Evolutionary conservation across 2,113 vertebrate species (phyloP), one percentile per base, ranked within the genome.

Genomic region (Mola mola): DNA sequence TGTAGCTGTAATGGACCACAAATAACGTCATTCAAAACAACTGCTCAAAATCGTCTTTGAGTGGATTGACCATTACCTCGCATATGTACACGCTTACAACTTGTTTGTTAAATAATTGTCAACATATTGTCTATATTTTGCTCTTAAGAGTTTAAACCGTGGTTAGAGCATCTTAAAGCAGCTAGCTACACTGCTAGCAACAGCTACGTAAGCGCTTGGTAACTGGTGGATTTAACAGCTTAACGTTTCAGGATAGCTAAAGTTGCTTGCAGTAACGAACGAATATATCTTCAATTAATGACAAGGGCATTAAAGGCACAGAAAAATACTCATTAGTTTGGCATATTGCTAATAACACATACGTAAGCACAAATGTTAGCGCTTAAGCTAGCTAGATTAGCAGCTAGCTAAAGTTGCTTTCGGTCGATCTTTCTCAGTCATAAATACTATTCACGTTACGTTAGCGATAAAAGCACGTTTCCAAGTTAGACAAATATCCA

Each of bases 331-430:
- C n/a, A n/a, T n/a, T n/a, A n/a, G n/a, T n/a, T n/a, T n/a, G n/a
- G n/a, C n/a, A n/a, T n/a, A n/a, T n/a, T n/a, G n/a, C n/a, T n/a
- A n/a, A n/a, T n/a, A n/a, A n/a, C n/a, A n/a, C n/a, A n/a, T n/a
- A n/a, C n/a, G n/a, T n/a, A 34, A 34, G 37, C 16, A n/a, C 37
- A 43, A 24, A 37, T 6, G 4, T 43, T 25, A 25, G n/a, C 20
- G 19, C 31, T 20, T 22, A n/a, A 16, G 75, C 52, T 67, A 15
- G 64, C 41, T 48, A 64, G 9, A 28, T 36, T 29, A 21, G 52
- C 31, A 42, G 69, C 36, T 58, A 28, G 68, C 44, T 64, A 20
- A 34, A 58, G 26, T 40, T 46, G n/a, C 20, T 55, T 24, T 4
- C 40, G 12, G 36, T 31, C 11, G 2, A 11, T 29, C 31, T 22